Percentiles rank a stretch among this genome's conserved stretches.
Conservation (phyloP, 2,113 vertebrate species). For the Nipponia nippon region DNA sequence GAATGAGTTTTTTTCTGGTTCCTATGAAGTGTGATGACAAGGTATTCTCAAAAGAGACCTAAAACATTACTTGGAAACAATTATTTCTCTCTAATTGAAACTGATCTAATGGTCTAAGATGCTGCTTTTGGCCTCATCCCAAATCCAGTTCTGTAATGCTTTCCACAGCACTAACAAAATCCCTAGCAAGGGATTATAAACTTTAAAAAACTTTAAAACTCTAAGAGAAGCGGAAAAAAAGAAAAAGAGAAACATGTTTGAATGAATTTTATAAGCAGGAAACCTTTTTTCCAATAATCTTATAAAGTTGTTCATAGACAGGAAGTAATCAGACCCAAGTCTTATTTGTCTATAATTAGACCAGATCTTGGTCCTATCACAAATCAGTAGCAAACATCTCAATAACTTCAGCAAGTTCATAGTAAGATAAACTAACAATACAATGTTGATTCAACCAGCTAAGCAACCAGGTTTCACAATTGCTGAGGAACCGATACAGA, state of each 20-base stretch:
- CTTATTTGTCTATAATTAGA: not conserved
- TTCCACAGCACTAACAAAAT: not conserved
- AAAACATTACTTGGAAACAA: not conserved
- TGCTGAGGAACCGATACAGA: not conserved
- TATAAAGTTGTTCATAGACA: not conserved
- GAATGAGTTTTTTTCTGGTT: not conserved
- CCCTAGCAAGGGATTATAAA: not conserved
- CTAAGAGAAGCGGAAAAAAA: rapidly evolving
- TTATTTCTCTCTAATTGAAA: not conserved
- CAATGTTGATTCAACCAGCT: not conserved
- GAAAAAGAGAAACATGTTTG: not conserved
- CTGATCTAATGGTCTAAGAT: not conserved
- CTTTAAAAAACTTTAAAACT: not conserved
- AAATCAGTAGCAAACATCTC: not conserved
- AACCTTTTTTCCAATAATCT: not conserved
- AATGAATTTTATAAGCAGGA: not conserved
- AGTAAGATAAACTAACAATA: not conserved
- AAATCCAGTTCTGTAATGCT: not conserved
- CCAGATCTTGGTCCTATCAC: not conserved
- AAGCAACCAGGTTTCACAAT: not conserved
- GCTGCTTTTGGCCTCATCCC: not conserved
- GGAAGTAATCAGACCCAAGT: not conserved
- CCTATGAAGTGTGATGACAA: not conserved
- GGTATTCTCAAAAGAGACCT: not conserved
- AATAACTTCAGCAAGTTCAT: not conserved